Evolutionary conservation across 2,888 invertebrate genomes (phyloP).

Genomic region (Coecobrya sp.): DNA sequence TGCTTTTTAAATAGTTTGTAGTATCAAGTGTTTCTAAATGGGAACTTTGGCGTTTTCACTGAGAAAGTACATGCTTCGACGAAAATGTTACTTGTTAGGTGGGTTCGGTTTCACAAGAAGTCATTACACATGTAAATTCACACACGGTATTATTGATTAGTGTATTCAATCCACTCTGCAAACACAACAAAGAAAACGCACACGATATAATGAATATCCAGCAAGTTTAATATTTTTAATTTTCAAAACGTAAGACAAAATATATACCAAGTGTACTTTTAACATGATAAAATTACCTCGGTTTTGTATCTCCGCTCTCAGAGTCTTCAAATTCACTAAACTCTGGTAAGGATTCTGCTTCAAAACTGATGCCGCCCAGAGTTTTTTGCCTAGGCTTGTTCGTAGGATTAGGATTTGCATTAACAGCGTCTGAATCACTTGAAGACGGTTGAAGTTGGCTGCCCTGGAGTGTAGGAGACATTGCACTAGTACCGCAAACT

Average conservation of each 20-base stretch:
- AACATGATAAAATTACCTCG: conserved; percentile 46
- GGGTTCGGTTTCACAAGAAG: too few relatives aligned
- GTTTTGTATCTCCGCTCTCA: conserved; percentile 77
- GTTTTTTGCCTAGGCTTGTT: conserved; percentile 67
- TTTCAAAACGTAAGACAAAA: too few relatives aligned
- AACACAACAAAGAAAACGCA: too few relatives aligned
- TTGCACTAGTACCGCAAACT: conserved; percentile 61
- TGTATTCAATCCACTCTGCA: background rate
- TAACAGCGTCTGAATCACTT: conserved; percentile 60
- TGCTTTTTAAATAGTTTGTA: too few relatives aligned
- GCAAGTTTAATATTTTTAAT: too few relatives aligned
- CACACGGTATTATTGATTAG: background rate
- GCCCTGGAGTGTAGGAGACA: conserved; percentile 68
- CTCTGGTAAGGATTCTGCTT: conserved; percentile 89
- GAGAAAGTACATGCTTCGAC: too few relatives aligned
- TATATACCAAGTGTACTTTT: too few relatives aligned
- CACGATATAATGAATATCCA: too few relatives aligned
- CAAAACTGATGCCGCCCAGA: conserved; percentile 89
- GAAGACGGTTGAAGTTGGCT: conserved; percentile 42
- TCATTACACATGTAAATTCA: background rate
- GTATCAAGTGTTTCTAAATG: background rate
- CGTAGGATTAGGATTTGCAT: conserved; percentile 75
- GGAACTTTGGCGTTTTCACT: too few relatives aligned
- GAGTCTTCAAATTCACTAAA: conserved; percentile 90
- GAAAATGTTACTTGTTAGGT: too few relatives aligned